These are phyloP conservation scores for Galerucella nymphaeae DNA, from an alignment of 2,888 invertebrate genomes.

Conservation along the genomic window DNA sequence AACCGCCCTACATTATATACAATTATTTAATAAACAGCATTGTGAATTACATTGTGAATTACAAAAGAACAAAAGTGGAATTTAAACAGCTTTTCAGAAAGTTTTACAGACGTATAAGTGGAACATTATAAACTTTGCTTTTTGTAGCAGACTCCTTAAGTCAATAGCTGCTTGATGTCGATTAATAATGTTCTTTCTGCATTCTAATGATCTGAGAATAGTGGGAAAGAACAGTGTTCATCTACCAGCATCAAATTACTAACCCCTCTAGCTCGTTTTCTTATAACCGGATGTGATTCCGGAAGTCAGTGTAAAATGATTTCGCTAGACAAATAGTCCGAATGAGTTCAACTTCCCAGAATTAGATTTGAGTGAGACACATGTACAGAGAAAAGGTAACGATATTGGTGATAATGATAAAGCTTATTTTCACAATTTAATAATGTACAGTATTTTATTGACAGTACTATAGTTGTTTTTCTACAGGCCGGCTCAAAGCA, in stretches of 20 bases:
- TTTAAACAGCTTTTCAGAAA: no score
- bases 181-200: constrained; percentile 11
- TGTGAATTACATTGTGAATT: no score
- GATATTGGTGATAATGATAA: not conserved
- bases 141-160: no score
- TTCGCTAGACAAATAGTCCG: constrained; percentile 41
- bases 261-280: constrained; percentile 34
- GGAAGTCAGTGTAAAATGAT: constrained; percentile 38
- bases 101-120: no score
- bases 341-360: constrained; percentile 14
- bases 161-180: no score
- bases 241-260: constrained; percentile 33
- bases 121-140: no score
- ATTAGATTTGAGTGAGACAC: not conserved
- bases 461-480: no score
- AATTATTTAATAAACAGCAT: no score
- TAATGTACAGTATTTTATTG: no score
- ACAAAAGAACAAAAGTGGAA: no score
- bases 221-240: constrained; percentile 28
- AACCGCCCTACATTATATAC: no score
- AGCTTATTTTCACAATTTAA: not conserved
- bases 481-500: no score
- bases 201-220: constrained; percentile 23
- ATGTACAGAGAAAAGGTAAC: not conserved
- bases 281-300: constrained; percentile 37